phyloP scores from a whole-genome alignment of 2,113 vertebrate genomes.

The Todiramphus saurophagus region DNA sequence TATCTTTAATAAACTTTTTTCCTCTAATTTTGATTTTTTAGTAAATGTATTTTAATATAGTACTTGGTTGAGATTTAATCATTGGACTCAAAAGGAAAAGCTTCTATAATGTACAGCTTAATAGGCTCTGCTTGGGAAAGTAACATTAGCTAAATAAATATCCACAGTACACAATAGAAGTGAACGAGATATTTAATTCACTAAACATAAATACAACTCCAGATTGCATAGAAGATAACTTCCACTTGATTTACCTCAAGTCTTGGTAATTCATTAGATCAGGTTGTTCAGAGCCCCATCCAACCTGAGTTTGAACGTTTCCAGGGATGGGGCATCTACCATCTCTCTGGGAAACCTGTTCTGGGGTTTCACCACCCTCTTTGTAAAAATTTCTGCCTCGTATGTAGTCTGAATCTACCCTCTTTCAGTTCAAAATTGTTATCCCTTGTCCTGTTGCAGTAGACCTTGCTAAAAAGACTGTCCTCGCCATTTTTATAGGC shows the following conservation, averaged over 20 bases:
- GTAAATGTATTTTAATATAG: neutral
- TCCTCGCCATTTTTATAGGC: too few species aligned
- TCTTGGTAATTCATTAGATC: neutral
- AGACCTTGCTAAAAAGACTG: too few species aligned
- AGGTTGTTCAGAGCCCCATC: too few species aligned
- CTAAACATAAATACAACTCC: neutral
- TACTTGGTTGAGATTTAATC: neutral
- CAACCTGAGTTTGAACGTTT: too few species aligned
- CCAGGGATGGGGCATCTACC: too few species aligned
- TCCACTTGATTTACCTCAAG: neutral
- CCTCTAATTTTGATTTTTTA: neutral
- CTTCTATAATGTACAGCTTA: neutral
- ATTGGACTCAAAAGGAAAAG: neutral
- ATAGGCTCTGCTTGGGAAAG: neutral
- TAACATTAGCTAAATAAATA: neutral
- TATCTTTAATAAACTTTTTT: neutral
- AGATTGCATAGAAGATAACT: neutral
- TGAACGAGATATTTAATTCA: neutral
- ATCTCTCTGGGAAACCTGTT: too few species aligned
- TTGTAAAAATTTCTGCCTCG: too few species aligned
- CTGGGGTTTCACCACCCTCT: too few species aligned
- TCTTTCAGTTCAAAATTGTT: too few species aligned
- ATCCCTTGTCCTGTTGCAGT: too few species aligned
- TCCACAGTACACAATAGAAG: neutral
- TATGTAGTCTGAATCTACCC: too few species aligned